Percentiles rank a stretch among this genome's conserved stretches.
Conservation (phyloP, 2,113 vertebrate species). For the Tragelaphus strepsiceros region DNA sequence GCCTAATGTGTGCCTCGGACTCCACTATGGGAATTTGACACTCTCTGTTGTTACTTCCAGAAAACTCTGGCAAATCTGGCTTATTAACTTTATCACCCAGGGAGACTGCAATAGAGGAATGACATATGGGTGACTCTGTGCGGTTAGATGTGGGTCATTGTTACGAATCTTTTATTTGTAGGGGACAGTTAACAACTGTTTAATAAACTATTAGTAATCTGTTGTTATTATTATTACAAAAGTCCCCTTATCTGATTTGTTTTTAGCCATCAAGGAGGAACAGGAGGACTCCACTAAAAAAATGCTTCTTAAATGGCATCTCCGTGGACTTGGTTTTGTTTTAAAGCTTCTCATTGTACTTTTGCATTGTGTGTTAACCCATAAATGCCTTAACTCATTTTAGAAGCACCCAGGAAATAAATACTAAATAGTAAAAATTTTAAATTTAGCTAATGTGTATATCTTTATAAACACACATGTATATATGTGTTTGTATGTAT, state of each 20-base stretch:
- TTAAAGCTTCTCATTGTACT: neutral
- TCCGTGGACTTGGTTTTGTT: neutral
- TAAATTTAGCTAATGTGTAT: neutral
- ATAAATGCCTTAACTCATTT: neutral
- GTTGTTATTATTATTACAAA: neutral
- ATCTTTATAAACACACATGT: neutral
- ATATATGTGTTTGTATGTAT: neutral
- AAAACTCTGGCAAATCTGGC: neutral
- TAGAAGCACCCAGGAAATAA: neutral
- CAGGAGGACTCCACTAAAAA: neutral
- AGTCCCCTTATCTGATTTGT: neutral
- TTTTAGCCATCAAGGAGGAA: neutral
- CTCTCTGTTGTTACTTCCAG: neutral
- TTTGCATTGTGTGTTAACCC: neutral
- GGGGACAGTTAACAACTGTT: neutral
- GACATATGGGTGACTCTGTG: neutral
- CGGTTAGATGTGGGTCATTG: neutral
- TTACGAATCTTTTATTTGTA: constrained; percentile 18
- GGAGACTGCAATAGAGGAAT: neutral
- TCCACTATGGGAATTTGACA: neutral
- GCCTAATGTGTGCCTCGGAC: neutral
- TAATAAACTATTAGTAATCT: neutral
- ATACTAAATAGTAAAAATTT: neutral
- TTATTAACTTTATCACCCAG: neutral
- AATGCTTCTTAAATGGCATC: neutral